Conservation (phyloP, 2,797 vertebrate species). For the Hapalemur alaotrensis region DNA sequence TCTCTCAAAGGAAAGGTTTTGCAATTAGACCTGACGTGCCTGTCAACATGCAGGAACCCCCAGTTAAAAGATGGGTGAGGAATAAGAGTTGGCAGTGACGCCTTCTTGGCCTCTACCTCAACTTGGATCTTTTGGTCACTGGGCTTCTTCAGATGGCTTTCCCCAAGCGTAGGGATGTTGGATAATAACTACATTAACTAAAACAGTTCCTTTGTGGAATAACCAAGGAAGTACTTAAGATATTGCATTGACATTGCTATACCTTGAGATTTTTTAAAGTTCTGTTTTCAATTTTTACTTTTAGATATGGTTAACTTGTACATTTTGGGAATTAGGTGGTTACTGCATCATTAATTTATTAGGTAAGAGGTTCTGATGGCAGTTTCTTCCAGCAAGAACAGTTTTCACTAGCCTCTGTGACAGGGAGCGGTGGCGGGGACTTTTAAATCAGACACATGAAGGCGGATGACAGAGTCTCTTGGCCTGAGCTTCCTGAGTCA, state of each 20-base stretch:
- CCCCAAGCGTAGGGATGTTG: neutral
- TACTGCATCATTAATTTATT: neutral
- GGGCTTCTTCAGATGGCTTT: constrained; percentile 10
- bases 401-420: neutral
- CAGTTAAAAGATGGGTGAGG: neutral
- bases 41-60: neutral
- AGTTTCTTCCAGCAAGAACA: neutral
- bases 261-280: neutral
- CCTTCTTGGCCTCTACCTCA: constrained; percentile 39
- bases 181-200: neutral
- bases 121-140: neutral
- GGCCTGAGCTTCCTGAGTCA: neutral
- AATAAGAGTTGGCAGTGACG: constrained; percentile 49
- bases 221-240: neutral
- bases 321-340: neutral
- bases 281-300: neutral
- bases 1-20: neutral
- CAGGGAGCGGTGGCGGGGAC: neutral
- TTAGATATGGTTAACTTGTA: neutral
- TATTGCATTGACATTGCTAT: neutral
- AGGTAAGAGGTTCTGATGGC: neutral
- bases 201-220: neutral
- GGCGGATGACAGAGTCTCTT: neutral
- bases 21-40: neutral
- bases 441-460: neutral